Base-by-base conservation (phyloP, 2,888 invertebrate species). In the Hirtodrosophila alboralis region DNA sequence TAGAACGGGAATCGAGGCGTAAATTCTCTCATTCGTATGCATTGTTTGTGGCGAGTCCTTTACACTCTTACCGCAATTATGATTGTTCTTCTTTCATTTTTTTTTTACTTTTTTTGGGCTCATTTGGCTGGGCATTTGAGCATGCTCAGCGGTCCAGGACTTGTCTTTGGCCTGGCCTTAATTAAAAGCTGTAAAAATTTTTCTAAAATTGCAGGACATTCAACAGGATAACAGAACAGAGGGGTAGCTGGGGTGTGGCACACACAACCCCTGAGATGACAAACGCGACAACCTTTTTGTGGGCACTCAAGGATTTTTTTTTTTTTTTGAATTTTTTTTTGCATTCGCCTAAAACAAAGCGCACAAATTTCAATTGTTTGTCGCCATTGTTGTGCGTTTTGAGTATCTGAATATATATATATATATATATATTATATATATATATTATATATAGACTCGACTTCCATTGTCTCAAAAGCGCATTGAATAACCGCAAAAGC, bases 331-430 rank as follows among this genome's bases (percentile, higher is more conserved):
- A 28, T 47, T 56, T 47, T 45, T 47, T 47, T 52, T 34, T 47
- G 31, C 48, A 41, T 61, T 45, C 60, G 63, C 64, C 72, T 86
- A 73, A 87, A 87, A 86, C 86, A 86, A 86, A 78, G 75, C 68
- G 73, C 68, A 66, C 66, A 73, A 80, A 83, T 86, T 87, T 86
- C 86, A 87, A 86, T 87, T 87, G 86, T 86, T 80, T 75, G 77
- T 64, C 64, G 73, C 70, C 83, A 79, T 84, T 83, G 81, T 83
- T 69, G 76, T 67, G 51, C 59, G 48, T 57, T n/a, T 62, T 58
- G 58, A 60, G 75, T 62, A 73, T 73, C 77, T 83, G 75, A 76
- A 84, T 68, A 63, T 63, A 63, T 63, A 62, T n/a, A n/a, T n/a
- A n/a, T n/a, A n/a, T n/a, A n/a, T n/a, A n/a, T n/a, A n/a, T n/a